Percentiles rank a stretch among this genome's conserved stretches.
These are phyloP conservation scores for Poecilia velifera DNA, from an alignment of 2,797 vertebrate genomes.

Conservation along the genomic window DNA sequence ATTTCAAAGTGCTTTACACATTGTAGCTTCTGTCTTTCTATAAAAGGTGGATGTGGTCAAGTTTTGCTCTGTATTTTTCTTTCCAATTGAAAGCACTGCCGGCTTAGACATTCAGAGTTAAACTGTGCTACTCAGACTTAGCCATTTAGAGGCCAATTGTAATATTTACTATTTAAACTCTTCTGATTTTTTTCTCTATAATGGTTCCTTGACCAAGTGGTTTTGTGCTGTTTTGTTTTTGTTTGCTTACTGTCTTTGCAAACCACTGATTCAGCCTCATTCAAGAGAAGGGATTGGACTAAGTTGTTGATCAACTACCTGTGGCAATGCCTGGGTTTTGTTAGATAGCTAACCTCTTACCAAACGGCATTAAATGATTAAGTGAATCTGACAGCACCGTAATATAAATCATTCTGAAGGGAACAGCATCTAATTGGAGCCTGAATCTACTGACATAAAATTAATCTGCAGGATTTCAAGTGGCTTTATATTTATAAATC, in stretches of 20 bases:
- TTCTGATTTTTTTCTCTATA: not conserved
- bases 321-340: not conserved
- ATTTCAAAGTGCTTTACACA: no score
- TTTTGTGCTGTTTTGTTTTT: not conserved
- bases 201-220: not conserved
- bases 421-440: not conserved
- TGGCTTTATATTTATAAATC: not conserved
- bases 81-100: not conserved
- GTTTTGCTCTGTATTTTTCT: not conserved
- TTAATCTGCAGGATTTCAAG: not conserved
- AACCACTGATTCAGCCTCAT: not conserved
- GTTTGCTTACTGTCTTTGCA: not conserved
- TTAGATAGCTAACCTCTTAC: not conserved
- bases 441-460: not conserved
- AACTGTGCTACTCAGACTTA: not conserved
- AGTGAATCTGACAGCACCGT: not conserved
- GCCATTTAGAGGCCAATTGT: not conserved
- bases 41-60: not conserved
- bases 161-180: not conserved
- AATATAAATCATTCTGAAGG: not conserved
- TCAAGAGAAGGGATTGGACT: not conserved
- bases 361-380: not conserved
- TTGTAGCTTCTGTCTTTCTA: not conserved
- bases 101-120: not conserved
- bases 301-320: not conserved